These are phyloP conservation scores for Melinaea menophilus DNA, from an alignment of 2,888 invertebrate species.

Conservation along the genomic window DNA sequence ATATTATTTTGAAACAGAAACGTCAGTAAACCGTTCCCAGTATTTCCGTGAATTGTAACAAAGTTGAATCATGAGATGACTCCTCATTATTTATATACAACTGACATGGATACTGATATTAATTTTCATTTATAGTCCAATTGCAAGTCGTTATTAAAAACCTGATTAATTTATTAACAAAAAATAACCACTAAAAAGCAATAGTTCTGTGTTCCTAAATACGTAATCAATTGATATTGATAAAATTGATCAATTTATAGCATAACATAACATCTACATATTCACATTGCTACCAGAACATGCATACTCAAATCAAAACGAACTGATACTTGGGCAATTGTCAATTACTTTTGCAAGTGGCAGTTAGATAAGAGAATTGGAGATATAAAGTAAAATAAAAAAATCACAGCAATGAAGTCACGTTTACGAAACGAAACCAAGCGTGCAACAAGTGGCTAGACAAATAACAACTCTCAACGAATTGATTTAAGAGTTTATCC, in stretches of 20 bases:
- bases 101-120: constrained; percentile 4
- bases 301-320: constrained; percentile 44
- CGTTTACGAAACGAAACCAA: constrained; percentile 51
- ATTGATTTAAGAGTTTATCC: constrained; percentile 30
- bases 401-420: constrained; percentile 65
- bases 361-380: constrained; percentile 55
- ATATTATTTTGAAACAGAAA: no score
- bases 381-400: constrained; percentile 43
- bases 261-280: no score
- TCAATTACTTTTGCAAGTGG: constrained; percentile 54
- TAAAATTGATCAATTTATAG: no score
- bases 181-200: no score
- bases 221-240: no score
- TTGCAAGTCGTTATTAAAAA: constrained; percentile 8
- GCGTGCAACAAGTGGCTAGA: constrained; percentile 62
- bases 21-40: no score
- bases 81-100: constrained; percentile 33
- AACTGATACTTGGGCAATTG: constrained; percentile 60
- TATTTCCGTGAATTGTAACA: no score
- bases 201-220: no score
- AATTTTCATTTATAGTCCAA: constrained; percentile 42
- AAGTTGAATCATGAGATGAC: constrained; percentile 9
- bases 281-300: not conserved
- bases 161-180: no score
- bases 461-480: constrained; percentile 43